These are phyloP conservation scores for Podarcis raffonei DNA, from an alignment of 2,113 vertebrate species.

Conservation along the genomic window DNA sequence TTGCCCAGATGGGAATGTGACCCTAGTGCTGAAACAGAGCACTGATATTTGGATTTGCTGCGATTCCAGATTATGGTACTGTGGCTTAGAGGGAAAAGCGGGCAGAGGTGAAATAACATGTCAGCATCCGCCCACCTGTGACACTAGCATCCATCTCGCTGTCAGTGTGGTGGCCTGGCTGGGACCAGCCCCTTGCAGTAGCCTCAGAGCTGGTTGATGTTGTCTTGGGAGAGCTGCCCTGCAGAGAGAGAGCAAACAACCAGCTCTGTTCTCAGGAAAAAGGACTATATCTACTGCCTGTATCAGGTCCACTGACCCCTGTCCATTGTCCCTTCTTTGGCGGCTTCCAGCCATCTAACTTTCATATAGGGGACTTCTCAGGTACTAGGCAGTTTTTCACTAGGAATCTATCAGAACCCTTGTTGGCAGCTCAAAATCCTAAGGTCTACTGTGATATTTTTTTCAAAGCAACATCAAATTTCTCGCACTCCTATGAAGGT, in stretches of 20 bases:
- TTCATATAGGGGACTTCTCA: neutral
- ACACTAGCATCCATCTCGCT: conserved; percentile 52
- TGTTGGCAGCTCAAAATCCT: neutral
- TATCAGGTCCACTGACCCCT: neutral
- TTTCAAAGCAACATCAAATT: neutral
- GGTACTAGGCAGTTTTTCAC: neutral
- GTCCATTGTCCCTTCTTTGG: neutral
- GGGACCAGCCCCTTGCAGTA: conserved; percentile 59
- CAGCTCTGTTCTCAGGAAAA: neutral
- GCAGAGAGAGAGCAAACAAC: neutral
- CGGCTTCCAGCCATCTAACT: neutral
- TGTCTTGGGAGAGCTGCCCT: conserved; percentile 78
- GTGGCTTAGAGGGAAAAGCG: no score
- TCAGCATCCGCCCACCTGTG: conserved; percentile 57
- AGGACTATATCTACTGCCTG: no score
- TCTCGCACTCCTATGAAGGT: neutral
- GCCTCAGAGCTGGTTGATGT: conserved; percentile 79
- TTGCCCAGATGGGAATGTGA: no score
- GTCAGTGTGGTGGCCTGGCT: conserved; percentile 47
- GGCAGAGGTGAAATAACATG: neutral
- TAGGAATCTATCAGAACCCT: neutral
- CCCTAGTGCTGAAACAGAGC: no score
- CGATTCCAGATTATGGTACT: neutral
- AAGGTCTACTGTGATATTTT: neutral
- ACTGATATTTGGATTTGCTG: neutral